Base-by-base conservation (phyloP, 1,140 invertebrate genomes). In the Argopecten irradians region DNA sequence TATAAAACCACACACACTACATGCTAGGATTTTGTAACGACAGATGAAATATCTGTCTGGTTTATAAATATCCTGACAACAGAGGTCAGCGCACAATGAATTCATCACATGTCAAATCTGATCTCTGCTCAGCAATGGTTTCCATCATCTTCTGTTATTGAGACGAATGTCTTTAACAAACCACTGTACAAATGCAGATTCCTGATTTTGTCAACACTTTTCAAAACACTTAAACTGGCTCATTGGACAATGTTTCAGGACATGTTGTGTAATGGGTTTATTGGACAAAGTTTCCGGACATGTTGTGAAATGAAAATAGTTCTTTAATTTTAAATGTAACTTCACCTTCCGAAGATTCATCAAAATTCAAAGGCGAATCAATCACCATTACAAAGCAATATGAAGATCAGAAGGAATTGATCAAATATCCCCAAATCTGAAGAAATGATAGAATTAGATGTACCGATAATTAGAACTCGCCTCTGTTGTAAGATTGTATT, bases 1-100 rank as follows among this genome's bases (percentile, higher is more conserved):
- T n/a, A n/a, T n/a, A 71, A 28, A 46, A 46, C 43, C 22, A 2
- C n/a, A n/a, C 55, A 71, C 55, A 28, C 3, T 5, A 28, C 55
- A 71, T 71, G 55, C 55, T 71, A 28, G n/a, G 22, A 71, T 71
- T 71, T 71, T 71, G 55, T 71, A 71, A 71, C 28, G n/a, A 71
- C 22, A 28, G 28, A 71, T 71, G 55, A 71, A 71, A 71, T 28
- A 28, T n/a, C 55, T 71, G 55, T 71, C 55, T n/a, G 22, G 55
- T 71, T 71, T 71, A 71, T 28, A 71, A 71, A 71, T 71, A 71
- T 71, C 55, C n/a, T 28, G 13, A 71, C 22, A 71, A 71, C n/a
- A 28, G 55, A 71, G 55, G n/a, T 28, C 22, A 71, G n/a, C n/a
- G 28, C 55, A 71, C 55, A 71, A 28, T 71, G 55, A 71, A 71